Base-by-base conservation (phyloP, 2,113 vertebrate species). In the Hemiscyllium ocellatum region DNA sequence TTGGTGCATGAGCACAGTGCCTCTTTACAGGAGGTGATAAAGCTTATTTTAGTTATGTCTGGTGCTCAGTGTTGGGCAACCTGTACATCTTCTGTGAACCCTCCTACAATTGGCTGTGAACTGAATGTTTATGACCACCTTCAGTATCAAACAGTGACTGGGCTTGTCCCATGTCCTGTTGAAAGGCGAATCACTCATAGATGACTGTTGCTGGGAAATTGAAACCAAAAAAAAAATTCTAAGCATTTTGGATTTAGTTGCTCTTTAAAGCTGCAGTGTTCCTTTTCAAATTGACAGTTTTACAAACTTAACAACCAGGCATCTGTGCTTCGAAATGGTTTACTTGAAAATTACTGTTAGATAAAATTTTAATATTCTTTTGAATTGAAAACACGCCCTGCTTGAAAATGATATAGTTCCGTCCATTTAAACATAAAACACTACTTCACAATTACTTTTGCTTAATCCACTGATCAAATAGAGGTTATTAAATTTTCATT, bases 251-350 rank as follows among this genome's bases (percentile, higher is more conserved):
- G 90, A 65, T 94, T 94, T 68, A 94, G 61, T 94, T 94, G 90
- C 61, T 42, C 65, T 94, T 94, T 7, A 68, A n/a, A 26, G 19
- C 17, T 93, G 89, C 56, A 6, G 29, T 66, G n/a, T 68, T 66
- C 20, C 61, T 94, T 68, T n/a, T 61, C 89, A 91, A 65, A 66
- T 37, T 24, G 61, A 68, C 61, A 94, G 13, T 68, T 93, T 93
- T 66, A 37, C 90, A 94, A 37, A 69, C 68, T 66, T 66, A 94
- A 94, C 37, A 94, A 68, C n/a, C 90, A 94, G 61, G 33, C 65
- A 65, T 61, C 87, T 61, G 50, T 33, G 52, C 98, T 94, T 96
- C 37, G 56, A n/a, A 93, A 89, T 83, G 26, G 87, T 61, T 33
- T 56, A 65, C 3, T 90, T 90, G 29, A 33, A 90, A 90, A 90